Evolutionary conservation across 2,888 invertebrate genomes (phyloP), one percentile per base, ranked within the genome.

Genomic region (Drosophila robusta): DNA sequence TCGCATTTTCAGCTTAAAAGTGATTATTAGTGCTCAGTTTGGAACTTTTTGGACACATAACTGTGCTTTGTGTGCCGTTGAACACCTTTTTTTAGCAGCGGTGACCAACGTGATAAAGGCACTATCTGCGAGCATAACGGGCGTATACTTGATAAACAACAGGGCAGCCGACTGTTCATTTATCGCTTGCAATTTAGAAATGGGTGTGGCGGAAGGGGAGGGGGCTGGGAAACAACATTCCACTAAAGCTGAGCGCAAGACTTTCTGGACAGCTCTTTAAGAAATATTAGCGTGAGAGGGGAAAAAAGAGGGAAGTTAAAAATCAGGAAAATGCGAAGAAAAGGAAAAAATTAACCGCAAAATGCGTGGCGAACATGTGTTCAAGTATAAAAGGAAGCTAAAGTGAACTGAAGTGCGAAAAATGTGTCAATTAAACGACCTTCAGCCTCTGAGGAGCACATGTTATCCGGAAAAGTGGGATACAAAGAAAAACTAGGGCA

Each of bases 121-220:
- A 24, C 51, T 76, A 76, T 70, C 70, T 32, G 4, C 7, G 7
- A 41, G 62, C 50, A 54, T 61, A 68, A 4, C 63, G 26, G 7
- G 32, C 64, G 76, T 67, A 61, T 75, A 67, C 71, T 54, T 64
- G 60, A 76, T 68, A 68, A 58, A 51, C 46, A 42, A 26, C 32
- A 34, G 11, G 11, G 29, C 26, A 49, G 46, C 6, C n/a, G 16
- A 38, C 8, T 11, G 39, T 36, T 24, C 2, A 18, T 8, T 46
- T 26, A 32, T 42, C 55, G 32, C 39, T 54, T 57, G 42, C 38
- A 45, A 24, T 39, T 45, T n/a, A 0, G 4, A 42, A 42, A 41
- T 11, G 22, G 18, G 6, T 18, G 18, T 11, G 51, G 18, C 18
- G 2, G 34, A 32, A 9, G 24, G 24, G 22, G n/a, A 14, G 34